Evolutionary conservation across 2,888 invertebrate species (phyloP), one percentile per base, ranked within the genome.

Genomic region (Lasioglossum marginatum): DNA sequence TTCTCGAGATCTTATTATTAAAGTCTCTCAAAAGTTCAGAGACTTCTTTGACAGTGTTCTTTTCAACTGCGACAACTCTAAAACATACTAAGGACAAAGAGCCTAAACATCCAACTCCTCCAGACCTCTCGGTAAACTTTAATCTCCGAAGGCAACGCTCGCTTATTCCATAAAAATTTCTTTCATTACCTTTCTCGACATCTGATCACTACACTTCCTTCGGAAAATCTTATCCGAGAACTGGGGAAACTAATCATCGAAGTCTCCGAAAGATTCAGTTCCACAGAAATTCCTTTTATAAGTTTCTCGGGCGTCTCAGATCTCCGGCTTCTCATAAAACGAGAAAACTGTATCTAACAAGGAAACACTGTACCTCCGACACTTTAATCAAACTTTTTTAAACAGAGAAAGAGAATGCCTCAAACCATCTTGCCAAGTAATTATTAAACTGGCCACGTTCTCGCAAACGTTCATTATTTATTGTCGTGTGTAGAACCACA

Each of bases 361-460:
- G 60, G n/a, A 60, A 60, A 60, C 60, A 60, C 60, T 14, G 60
- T 27, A 27, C 27, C 60, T 14, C n/a, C 27, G 60, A 60, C 60
- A 27, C 60, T 60, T 60, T 60, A 60, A 60, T 60, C 60, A 60
- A 60, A 60, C 60, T 60, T 60, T 60, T 60, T 60, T 4, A 27
- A 60, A 60, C 60, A 14, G 14, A 60, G 60, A 12, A 12, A 14
- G 60, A 27, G 27, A 14, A 12, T 14, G 14, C 4, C 12, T 0
- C 1, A 0, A 27, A 27, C n/a, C 4, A 60, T 12, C 27, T 14
- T 5, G 12, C 14, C 14, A 1, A 60, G 27, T 27, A 60, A 60
- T 60, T 3, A 60, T 60, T 27, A 60, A n/a, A 14, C n/a, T 10
- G 12, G 3, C 6, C 57, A 12, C 10, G n/a, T 57, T 57, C n/a